Evolutionary conservation across 1,140 invertebrate genomes (phyloP).

Genomic region (Drosophila gunungcola): DNA sequence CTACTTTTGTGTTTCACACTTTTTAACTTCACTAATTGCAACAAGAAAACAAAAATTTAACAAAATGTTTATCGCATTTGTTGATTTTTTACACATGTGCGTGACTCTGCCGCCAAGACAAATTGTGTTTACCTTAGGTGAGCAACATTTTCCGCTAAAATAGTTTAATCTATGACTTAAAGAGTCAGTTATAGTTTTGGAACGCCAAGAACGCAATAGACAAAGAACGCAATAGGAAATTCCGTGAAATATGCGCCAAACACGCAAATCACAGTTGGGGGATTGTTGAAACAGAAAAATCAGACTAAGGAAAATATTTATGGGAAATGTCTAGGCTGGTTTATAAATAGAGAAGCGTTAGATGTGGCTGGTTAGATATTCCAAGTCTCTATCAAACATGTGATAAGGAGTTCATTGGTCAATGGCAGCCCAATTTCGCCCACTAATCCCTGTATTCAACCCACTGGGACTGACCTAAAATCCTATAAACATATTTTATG

Average conservation of each 20-base stretch:
- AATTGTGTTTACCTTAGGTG: slow-evolving; percentile 22
- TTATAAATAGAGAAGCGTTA: slow-evolving; percentile 51
- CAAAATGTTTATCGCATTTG: slow-evolving; percentile 58
- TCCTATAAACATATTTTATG: slow-evolving; percentile 74
- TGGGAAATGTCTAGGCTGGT: slow-evolving; percentile 51
- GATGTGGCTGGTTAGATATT: background rate
- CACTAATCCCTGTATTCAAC: background rate
- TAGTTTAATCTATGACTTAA: slow-evolving; percentile 31
- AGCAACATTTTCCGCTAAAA: slow-evolving; percentile 26
- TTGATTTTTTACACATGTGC: slow-evolving; percentile 27
- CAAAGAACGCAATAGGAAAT: slow-evolving; percentile 1
- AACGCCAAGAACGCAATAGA: slow-evolving; percentile 36
- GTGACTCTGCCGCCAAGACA: slow-evolving; percentile 35
- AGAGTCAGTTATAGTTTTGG: slow-evolving; percentile 3
- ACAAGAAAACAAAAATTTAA: slow-evolving; percentile 54
- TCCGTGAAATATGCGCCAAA: slow-evolving; percentile 18
- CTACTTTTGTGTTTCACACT: slow-evolving; percentile 42
- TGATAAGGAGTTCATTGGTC: slow-evolving; percentile 26
- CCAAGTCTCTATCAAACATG: background rate
- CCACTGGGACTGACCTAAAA: slow-evolving; percentile 19
- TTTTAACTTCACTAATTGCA: slow-evolving; percentile 57
- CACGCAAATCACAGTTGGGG: slow-evolving; percentile 43
- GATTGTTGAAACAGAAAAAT: background rate
- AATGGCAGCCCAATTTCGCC: slow-evolving; percentile 4
- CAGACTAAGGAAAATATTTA: slow-evolving; percentile 14